Evolutionary conservation across 2,797 vertebrate genomes (phyloP), one percentile per base, ranked within the genome.

Genomic region (Pachyuromys duprasi): DNA sequence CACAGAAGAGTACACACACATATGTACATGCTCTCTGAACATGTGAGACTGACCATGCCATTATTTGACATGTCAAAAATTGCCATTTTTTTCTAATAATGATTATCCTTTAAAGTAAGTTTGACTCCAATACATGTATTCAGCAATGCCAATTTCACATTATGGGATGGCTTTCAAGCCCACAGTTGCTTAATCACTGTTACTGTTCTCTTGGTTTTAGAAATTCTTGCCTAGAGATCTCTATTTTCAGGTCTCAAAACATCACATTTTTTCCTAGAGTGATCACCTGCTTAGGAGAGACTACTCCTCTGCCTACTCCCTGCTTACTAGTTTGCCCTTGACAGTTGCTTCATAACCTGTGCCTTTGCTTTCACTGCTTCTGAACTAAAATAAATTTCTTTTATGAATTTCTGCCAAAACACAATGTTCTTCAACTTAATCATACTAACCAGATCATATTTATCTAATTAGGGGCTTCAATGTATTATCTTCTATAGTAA

Each of bases 61-160:
- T 65, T 91, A 72, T 86, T 33, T 70, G 45, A 74, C 12, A 88
- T 31, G 36, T 33, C 15, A 28, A 0, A 49, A 1, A 4, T 86
- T 79, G n/a, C 11, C n/a, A 90, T 8, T 28, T 65, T 65, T 67
- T 53, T 45, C 13, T n/a, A 22, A 92, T 14, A 45, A 74, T 33
- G 75, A 82, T n/a, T 70, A 17, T 1, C 65, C 70, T 95, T 93
- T 96, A 33, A 78, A 83, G 67, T 86, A 95, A 89, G 60, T 62
- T 8, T 55, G 1, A 55, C 49, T 33, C 53, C 87, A 22, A 20
- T 36, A 5, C 89, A 83, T 60, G 70, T 24, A 26, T 42, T 69
- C 57, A 89, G 1, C 88, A 53, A 92, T 67, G 53, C 5, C 4
- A 0, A 84, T 18, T 45, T 55, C 22, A 94, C 60, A 82, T 81